Conservation (phyloP, 1,140 invertebrate species). For the Lucilia cuprina region DNA sequence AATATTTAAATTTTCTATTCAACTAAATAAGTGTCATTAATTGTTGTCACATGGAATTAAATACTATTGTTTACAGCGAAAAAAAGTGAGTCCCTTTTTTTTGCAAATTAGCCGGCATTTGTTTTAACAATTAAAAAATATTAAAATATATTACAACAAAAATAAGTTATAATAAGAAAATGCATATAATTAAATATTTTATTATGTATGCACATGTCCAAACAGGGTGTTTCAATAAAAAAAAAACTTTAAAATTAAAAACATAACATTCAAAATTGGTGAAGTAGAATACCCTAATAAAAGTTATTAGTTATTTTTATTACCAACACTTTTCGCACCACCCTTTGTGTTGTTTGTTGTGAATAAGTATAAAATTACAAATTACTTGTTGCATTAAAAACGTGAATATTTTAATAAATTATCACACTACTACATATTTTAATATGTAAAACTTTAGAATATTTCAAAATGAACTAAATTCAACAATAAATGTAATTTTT, state of each 20-base stretch:
- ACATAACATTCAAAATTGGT: too few relatives aligned
- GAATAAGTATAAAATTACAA: not conserved
- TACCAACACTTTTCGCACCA: too few relatives aligned
- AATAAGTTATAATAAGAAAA: not conserved
- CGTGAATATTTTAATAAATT: not conserved
- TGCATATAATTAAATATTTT: not conserved
- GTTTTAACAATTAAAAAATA: not conserved
- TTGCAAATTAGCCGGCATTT: not conserved
- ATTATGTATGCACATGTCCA: not conserved
- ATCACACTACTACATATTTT: not conserved
- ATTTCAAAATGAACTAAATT: too few relatives aligned
- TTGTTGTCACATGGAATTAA: not conserved
- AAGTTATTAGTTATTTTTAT: too few relatives aligned
- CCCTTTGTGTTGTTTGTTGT: too few relatives aligned
- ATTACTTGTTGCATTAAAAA: not conserved
- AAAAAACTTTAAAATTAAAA: too few relatives aligned
- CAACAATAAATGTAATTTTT: too few relatives aligned
- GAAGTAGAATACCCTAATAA: too few relatives aligned
- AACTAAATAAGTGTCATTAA: not conserved
- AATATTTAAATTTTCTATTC: not conserved
- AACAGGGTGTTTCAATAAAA: not conserved
- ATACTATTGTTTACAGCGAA: not conserved
- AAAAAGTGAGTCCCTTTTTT: not conserved
- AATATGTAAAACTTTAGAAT: too few relatives aligned
- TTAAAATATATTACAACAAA: not conserved